Evolutionary conservation across 1,140 invertebrate genomes (phyloP).

Genomic region (Tetramorium alpestre): DNA sequence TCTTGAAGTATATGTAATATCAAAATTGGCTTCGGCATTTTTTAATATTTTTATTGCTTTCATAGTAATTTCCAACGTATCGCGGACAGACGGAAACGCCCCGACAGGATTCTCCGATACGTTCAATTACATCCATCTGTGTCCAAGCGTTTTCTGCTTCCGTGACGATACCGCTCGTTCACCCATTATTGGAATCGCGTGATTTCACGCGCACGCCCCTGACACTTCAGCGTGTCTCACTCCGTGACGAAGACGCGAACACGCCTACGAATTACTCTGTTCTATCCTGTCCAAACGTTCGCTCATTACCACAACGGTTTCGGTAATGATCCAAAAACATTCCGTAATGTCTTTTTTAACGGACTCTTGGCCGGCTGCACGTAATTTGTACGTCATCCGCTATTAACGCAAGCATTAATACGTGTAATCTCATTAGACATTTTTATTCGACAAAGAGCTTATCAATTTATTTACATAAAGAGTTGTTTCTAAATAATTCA

Average conservation of each 20-base stretch:
- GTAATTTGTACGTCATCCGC: not conserved
- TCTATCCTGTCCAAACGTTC: conserved; percentile 42
- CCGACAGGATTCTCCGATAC: conserved; percentile 15
- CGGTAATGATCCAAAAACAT: conserved; percentile 43
- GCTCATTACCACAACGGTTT: conserved; percentile 25
- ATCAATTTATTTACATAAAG: not conserved
- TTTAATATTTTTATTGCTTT: not conserved
- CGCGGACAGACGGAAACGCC: not conserved
- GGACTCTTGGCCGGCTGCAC: not conserved
- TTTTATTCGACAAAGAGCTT: not conserved
- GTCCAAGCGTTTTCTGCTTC: conserved; percentile 45
- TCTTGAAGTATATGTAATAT: too few relatives aligned
- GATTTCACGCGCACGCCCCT: conserved; percentile 65
- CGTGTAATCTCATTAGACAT: not conserved
- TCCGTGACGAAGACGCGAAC: conserved; percentile 55
- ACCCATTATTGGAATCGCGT: conserved; percentile 50
- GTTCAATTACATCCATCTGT: conserved; percentile 58
- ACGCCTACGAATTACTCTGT: conserved; percentile 38
- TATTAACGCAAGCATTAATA: not conserved
- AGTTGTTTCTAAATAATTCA: not conserved
- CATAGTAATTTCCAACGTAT: not conserved
- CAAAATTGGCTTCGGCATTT: too few relatives aligned
- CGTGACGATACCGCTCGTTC: conserved; percentile 22
- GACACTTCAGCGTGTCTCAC: conserved; percentile 47
- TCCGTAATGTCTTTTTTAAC: conserved; percentile 41